These are phyloP conservation scores for Clanis bilineata DNA, from an alignment of 2,888 invertebrate genomes.

Conservation along the genomic window DNA sequence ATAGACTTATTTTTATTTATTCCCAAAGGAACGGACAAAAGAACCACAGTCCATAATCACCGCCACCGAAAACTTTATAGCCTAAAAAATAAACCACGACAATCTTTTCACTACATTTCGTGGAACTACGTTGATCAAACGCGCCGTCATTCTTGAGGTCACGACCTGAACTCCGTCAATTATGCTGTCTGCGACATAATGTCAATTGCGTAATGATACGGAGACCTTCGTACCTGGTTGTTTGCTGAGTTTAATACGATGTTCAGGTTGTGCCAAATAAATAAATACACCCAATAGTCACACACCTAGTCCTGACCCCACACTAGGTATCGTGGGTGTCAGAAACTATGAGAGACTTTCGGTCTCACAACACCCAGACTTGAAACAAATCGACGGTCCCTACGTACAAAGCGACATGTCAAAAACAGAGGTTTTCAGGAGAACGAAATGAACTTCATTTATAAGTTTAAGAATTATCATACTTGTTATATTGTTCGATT, in stretches of 20 bases:
- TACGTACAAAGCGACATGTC: no score
- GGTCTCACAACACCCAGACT: no score
- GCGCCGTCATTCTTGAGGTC: background rate
- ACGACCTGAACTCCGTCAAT: background rate
- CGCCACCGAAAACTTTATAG: background rate
- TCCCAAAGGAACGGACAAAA: background rate
- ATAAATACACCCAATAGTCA: no score
- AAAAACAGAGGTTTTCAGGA: no score
- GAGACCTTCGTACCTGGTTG: background rate
- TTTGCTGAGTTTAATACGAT: background rate
- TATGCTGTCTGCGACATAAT: constrained; percentile 4
- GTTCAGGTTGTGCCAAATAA: background rate
- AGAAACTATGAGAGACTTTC: no score
- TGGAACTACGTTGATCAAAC: background rate
- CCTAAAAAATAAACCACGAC: background rate
- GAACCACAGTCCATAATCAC: background rate
- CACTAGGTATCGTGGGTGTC: no score
- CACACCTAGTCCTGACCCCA: no score
- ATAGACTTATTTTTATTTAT: background rate
- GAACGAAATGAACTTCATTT: no score
- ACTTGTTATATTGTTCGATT: no score
- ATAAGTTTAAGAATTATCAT: no score
- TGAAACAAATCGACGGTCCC: no score
- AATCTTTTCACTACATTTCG: background rate
- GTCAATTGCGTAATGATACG: background rate